Conservation (phyloP, 2,888 invertebrate species). For the Diarsia rubi region DNA sequence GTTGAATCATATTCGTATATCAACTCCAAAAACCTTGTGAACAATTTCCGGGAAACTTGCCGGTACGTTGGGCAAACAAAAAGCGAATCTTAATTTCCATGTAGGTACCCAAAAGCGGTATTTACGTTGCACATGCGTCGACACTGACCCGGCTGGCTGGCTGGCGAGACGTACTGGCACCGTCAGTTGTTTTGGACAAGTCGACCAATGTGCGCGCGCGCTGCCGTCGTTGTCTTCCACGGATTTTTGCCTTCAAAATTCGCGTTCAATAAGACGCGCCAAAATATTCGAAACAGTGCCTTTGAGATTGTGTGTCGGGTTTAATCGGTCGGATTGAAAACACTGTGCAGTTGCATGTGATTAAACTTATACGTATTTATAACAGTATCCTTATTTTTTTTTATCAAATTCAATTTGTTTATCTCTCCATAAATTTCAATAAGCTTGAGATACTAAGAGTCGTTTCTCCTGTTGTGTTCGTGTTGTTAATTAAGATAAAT, state of each 20-base stretch:
- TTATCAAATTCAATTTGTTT: conserved; percentile 44
- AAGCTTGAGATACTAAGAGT: conserved; percentile 65
- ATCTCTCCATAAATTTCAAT: conserved; percentile 53
- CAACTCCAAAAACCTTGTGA: conserved; percentile 44
- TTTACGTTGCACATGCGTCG: conserved; percentile 70
- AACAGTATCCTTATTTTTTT: conserved; percentile 26
- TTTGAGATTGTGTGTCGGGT: conserved; percentile 34
- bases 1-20: conserved; percentile 50
- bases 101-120: conserved; percentile 52
- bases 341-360: conserved; percentile 41
- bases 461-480: conserved; percentile 62
- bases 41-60: conserved; percentile 60
- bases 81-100: conserved; percentile 60
- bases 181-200: conserved; percentile 88
- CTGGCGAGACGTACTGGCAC: conserved; percentile 83
- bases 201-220: conserved; percentile 81
- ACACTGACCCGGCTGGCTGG: conserved; percentile 81
- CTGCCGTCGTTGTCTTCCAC: conserved; percentile 58
- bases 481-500: conserved; percentile 70
- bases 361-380: conserved; percentile 34
- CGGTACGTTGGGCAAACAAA: conserved; percentile 58
- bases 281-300: conserved; percentile 46
- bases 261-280: conserved; percentile 60
- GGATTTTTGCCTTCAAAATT: conserved; percentile 62
- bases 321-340: conserved; percentile 59